Conservation (phyloP, 1,140 invertebrate species). For the Lamellibrachia luymesi region DNA sequence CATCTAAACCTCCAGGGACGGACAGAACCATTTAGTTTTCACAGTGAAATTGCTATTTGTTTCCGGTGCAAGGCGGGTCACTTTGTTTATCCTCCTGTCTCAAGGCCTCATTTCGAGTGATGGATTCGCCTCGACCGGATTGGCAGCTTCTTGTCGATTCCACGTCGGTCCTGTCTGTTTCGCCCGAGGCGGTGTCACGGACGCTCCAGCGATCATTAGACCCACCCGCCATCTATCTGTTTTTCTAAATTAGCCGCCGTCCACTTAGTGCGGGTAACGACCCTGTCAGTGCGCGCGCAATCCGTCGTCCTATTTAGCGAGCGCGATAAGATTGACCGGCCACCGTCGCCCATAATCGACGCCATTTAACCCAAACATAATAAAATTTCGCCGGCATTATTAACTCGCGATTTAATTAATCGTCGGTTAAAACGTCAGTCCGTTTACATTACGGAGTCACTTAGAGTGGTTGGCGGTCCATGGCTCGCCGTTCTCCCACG, state of each 20-base stretch:
- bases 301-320: background rate
- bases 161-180: background rate
- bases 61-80: background rate
- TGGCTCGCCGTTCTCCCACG: background rate
- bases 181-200: background rate
- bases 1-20: background rate
- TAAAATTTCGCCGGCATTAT: background rate
- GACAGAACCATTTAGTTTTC: background rate
- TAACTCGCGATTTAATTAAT: constrained; percentile 1
- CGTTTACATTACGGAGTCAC: background rate
- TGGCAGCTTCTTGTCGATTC: background rate
- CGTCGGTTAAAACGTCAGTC: constrained; percentile 3
- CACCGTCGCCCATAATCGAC: background rate
- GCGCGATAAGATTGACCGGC: background rate
- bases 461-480: background rate
- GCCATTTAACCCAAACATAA: background rate
- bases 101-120: background rate
- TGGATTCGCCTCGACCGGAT: background rate
- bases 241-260: background rate
- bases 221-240: background rate
- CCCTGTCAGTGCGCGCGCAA: background rate
- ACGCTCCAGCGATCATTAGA: background rate
- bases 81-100: background rate
- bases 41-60: background rate
- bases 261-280: background rate